Evolutionary conservation across 1,140 invertebrate species (phyloP).

Genomic region (Lepidurus arcticus): DNA sequence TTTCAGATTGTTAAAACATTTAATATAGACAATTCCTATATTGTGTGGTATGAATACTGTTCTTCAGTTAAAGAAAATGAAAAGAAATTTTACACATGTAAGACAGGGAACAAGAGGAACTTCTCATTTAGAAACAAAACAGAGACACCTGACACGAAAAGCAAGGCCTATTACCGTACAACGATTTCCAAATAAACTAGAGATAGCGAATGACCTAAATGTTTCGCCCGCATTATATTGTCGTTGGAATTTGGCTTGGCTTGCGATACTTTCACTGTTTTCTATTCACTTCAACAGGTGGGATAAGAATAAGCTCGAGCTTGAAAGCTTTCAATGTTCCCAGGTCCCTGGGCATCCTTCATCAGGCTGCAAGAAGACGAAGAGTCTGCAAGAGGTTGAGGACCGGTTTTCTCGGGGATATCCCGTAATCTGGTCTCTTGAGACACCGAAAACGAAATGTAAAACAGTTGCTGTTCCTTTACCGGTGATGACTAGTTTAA

Average conservation of each 20-base stretch:
- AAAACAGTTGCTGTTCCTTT: not conserved
- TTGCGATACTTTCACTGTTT: slow-evolving; percentile 2
- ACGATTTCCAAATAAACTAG: not conserved
- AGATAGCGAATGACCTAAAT: slow-evolving; percentile 10
- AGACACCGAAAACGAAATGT: not conserved
- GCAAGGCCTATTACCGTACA: not conserved
- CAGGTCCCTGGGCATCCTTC: too few species aligned
- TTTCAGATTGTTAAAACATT: too few species aligned
- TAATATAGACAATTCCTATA: too few species aligned
- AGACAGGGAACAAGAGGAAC: too few species aligned
- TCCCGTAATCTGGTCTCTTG: not conserved
- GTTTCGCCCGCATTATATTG: not conserved
- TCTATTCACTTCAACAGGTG: not conserved
- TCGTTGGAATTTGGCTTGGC: not conserved
- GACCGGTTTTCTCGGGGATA: slow-evolving; percentile 9
- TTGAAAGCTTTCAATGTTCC: not conserved
- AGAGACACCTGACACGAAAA: not conserved
- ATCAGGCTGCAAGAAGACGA: not conserved
- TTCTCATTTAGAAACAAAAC: not conserved
- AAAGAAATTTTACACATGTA: too few species aligned
- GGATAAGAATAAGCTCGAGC: not conserved
- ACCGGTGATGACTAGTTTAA: slow-evolving; percentile 3
- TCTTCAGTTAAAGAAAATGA: too few species aligned
- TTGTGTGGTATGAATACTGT: too few species aligned
- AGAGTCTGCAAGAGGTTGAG: not conserved